Conservation (phyloP, 2,888 invertebrate genomes). For the Palloptera scutellata region DNA sequence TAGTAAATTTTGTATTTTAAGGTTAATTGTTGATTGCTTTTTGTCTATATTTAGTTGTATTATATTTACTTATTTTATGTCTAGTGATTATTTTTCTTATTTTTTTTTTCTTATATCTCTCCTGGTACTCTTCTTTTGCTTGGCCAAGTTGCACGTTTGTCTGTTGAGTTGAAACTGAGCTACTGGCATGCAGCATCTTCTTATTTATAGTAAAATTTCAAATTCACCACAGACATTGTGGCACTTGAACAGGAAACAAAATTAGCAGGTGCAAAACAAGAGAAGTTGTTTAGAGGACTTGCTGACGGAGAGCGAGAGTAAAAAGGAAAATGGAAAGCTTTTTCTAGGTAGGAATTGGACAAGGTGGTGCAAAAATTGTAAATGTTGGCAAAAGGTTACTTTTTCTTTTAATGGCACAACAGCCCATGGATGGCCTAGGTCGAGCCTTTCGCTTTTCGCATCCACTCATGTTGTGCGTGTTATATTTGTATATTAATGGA, state of each 20-base stretch:
- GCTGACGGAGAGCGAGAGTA: no score
- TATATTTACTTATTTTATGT: constrained; percentile 2
- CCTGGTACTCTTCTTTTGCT: constrained; percentile 35
- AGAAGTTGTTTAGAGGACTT: no score
- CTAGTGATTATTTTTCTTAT: background rate
- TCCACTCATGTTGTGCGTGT: no score
- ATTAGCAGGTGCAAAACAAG: background rate
- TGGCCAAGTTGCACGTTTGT: constrained; percentile 42
- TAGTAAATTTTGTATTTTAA: background rate
- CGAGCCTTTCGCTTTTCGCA: no score
- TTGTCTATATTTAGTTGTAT: background rate
- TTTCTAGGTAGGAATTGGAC: no score
- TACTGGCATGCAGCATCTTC: constrained; percentile 35
- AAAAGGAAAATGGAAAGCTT: no score
- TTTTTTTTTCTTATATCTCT: constrained; percentile 4
- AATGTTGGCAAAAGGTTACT: no score
- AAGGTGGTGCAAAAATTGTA: no score
- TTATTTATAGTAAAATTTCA: constrained; percentile 48
- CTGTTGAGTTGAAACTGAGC: constrained; percentile 53
- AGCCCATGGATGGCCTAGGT: no score
- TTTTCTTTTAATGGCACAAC: no score
- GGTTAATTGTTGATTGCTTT: constrained; percentile 20
- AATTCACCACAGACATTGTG: constrained; percentile 50
- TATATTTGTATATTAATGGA: no score
- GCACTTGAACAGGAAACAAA: constrained; percentile 22